Conservation (phyloP, 2,113 vertebrate genomes). For the Lipophrys pholis region DNA sequence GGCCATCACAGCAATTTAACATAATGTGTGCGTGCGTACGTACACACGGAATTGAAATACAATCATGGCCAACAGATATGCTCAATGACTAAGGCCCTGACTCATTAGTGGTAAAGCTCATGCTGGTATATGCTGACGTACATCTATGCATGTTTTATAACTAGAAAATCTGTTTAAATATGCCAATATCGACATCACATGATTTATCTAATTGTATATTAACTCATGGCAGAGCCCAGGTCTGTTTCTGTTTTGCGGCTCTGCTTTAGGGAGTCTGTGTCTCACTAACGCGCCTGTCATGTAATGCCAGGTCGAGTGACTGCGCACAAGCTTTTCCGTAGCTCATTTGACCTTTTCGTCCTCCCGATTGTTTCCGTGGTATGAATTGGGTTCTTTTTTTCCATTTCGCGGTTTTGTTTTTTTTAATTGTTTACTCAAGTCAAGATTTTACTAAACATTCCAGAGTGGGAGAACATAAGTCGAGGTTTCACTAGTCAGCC, state of each 20-base stretch:
- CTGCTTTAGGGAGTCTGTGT: not conserved
- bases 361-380: not conserved
- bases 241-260: not conserved
- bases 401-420: not conserved
- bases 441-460: no score
- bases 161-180: not conserved
- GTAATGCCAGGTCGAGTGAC: not conserved
- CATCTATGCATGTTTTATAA: not conserved
- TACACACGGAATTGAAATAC: no score
- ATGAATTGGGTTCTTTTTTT: not conserved
- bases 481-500: not conserved
- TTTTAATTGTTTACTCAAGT: no score
- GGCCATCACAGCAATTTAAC: not conserved
- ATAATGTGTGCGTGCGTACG: no score
- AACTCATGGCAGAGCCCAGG: not conserved
- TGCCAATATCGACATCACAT: not conserved
- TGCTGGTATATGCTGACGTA: no score
- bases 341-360: conserved; percentile 22
- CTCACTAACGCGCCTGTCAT: not conserved
- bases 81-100: no score
- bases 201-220: not conserved
- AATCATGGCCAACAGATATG: no score
- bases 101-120: no score
- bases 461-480: no score
- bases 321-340: conserved; percentile 6